Conservation (phyloP, 2,113 vertebrate genomes). For the Porphyrio hochstetteri region DNA sequence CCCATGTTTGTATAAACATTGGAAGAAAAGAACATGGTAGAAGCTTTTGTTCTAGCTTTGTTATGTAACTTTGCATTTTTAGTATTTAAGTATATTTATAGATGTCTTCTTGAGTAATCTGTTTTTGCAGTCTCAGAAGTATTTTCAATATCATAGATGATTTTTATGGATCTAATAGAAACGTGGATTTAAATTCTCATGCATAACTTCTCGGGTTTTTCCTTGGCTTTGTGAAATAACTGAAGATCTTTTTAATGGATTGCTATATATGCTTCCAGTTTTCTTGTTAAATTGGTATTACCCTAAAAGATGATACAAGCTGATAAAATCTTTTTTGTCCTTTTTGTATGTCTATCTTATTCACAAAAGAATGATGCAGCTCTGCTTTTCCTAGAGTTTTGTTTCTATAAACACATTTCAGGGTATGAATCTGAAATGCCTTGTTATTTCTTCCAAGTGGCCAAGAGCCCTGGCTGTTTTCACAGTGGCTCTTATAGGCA, state of each 20-base stretch:
- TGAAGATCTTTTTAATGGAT: neutral
- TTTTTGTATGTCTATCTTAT: neutral
- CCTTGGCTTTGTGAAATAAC: neutral
- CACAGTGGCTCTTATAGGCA: neutral
- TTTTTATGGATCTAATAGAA: neutral
- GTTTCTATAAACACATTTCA: neutral
- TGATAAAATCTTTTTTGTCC: neutral
- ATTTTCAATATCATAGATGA: neutral
- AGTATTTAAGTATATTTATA: neutral
- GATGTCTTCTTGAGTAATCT: neutral
- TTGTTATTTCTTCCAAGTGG: neutral
- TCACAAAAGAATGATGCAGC: neutral
- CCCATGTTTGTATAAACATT: neutral
- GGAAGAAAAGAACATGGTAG: neutral
- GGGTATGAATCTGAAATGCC: neutral
- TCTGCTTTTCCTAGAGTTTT: neutral
- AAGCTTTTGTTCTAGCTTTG: neutral
- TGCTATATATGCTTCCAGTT: neutral
- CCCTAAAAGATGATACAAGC: neutral
- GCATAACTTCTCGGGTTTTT: neutral
- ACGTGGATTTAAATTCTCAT: neutral
- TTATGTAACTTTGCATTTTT: neutral
- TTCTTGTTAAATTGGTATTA: neutral
- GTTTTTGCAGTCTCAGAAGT: neutral
- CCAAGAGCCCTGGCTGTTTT: neutral